Evolutionary conservation across 1,140 invertebrate species (phyloP), one percentile per base, ranked within the genome.

Genomic region (Drosophila lini): DNA sequence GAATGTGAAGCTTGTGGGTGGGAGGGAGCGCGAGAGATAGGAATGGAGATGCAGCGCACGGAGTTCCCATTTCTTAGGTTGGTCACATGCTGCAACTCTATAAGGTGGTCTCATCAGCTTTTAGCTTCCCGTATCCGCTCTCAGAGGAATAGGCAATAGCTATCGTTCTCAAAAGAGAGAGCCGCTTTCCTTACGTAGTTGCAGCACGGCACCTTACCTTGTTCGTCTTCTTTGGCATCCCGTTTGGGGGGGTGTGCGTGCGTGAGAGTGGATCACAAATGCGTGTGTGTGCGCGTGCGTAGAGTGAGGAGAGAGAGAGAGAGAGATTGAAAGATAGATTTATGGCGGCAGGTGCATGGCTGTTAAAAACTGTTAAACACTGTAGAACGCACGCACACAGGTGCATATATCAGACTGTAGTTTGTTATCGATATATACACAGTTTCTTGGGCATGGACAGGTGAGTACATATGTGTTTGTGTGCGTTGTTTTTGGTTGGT

Each of bases 341-440:
- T 67, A 62, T 69, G 62, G 22, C 32, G 69, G 52, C 61, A 55
- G 68, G 68, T 78, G 77, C 68, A 74, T 67, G 52, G 60, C 52
- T 62, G 69, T 73, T 74, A 74, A 73, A 31, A 69, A 67, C 61
- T 67, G 65, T 69, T 69, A 69, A 56, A 73, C 69, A 52, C 47
- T 53, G 28, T 60, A 48, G 32, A 32, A 34, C 34, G 75, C 55
- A 76, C 81, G 73, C 73, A 62, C 78, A 59, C 56, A 50, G 55
- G 38, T 59, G 52, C 60, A 61, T 47, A 68, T 67, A 76, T 68
- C 73, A 60, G 45, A 62, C 40, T 48, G 47, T 44, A 62, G 28
- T 16, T 22, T 48, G 50, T 82, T 63, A 47, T 56, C 69, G 68
- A 81, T 79, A 78, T 63, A 82, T 73, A 81, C 74, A 42, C 25